Conservation (phyloP, 2,888 invertebrate species). For the Carpatolechia fugitivella region DNA sequence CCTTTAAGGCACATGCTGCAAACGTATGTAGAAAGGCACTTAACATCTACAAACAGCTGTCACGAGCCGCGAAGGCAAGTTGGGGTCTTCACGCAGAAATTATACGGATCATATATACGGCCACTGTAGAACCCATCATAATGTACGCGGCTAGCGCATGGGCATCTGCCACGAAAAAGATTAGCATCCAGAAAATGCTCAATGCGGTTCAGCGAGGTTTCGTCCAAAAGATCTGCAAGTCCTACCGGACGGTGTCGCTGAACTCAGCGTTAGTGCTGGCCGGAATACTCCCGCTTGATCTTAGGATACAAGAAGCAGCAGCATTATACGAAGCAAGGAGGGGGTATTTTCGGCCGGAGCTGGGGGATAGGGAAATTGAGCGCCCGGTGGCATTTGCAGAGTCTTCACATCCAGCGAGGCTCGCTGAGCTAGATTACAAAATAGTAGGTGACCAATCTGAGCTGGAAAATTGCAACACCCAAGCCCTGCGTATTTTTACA, state of each 20-base stretch:
- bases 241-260: neutral
- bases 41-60: conserved; percentile 5
- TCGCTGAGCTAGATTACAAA: too few species aligned
- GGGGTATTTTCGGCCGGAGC: neutral
- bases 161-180: neutral
- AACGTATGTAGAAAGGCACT: neutral
- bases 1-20: conserved; percentile 6
- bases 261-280: conserved; percentile 9
- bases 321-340: neutral
- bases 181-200: neutral
- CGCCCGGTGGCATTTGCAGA: neutral
- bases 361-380: neutral
- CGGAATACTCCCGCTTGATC: conserved; percentile 11
- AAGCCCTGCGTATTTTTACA: neutral
- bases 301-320: conserved; percentile 1
- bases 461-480: too few species aligned
- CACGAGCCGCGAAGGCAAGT: conserved; percentile 1
- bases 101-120: conserved; percentile 3
- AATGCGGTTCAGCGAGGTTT: neutral
- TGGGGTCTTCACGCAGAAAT: conserved; percentile 4
- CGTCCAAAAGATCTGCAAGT: neutral
- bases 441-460: too few species aligned
- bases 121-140: conserved; percentile 5
- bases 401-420: neutral
- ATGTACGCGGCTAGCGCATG: conserved; percentile 17